Evolutionary conservation across 2,888 invertebrate species (phyloP).

Genomic region (Lottia scabra): DNA sequence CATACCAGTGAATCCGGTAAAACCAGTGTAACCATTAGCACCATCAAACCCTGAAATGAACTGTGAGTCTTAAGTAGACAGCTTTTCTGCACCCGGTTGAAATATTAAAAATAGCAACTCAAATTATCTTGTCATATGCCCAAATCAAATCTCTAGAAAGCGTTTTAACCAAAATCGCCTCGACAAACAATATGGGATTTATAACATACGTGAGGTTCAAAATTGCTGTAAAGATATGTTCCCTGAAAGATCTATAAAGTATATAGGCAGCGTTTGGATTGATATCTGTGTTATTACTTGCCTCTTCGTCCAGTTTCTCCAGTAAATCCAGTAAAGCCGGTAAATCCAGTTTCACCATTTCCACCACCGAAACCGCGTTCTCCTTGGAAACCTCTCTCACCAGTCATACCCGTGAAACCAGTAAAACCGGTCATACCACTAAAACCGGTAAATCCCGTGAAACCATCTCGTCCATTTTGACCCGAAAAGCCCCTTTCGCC

Average conservation of each 20-base stretch:
- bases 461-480: not conserved
- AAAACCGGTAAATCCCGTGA: not conserved
- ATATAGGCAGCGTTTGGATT: no score
- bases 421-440: not conserved
- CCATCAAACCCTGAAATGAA: not conserved
- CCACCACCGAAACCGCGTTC: not conserved
- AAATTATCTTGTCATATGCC: no score
- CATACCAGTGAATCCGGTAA: not conserved
- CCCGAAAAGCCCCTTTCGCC: not conserved
- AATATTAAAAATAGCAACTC: no score
- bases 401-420: not conserved
- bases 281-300: not conserved
- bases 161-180: no score
- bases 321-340: not conserved
- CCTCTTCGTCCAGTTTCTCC: not conserved
- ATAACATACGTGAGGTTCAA: no score
- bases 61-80: no score
- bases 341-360: not conserved
- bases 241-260: no score
- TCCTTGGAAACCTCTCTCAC: not conserved
- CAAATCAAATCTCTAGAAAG: no score
- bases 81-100: no score
- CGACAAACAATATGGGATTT: no score
- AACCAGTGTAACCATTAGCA: not conserved
- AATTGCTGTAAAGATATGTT: no score